These are phyloP conservation scores for Anthophora plumipes DNA, from an alignment of 2,888 invertebrate genomes.

Conservation along the genomic window DNA sequence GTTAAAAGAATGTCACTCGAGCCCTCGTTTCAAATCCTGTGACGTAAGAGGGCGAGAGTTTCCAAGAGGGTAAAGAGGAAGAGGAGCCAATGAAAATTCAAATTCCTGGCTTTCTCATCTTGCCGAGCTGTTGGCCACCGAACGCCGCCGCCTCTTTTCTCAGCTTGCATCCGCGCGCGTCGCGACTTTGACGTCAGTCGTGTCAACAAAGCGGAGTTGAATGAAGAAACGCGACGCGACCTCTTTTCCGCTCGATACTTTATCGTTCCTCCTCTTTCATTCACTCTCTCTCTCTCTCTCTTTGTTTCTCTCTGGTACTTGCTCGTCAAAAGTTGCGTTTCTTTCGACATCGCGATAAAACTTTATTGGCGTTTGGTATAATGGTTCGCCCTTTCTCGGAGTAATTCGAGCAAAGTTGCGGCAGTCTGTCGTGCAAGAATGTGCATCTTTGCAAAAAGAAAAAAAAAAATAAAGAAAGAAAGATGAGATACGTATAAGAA, in stretches of 20 bases:
- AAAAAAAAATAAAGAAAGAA: too few species aligned
- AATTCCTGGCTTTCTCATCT: conserved; percentile 29
- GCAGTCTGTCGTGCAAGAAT: too few species aligned
- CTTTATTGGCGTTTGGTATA: too few species aligned
- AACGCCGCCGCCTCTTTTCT: too few species aligned
- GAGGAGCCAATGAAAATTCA: conserved; percentile 34
- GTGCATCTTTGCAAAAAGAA: too few species aligned
- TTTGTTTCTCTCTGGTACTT: too few species aligned
- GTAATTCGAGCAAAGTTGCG: too few species aligned
- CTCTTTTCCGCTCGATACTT: conserved; percentile 36
- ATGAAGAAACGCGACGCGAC: conserved; percentile 31
- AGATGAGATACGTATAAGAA: too few species aligned
- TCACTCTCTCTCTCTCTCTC: too few species aligned
- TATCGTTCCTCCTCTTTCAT: conserved; percentile 1
- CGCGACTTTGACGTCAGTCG: conserved; percentile 40
- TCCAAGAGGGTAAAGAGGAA: background rate
- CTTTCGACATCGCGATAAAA: too few species aligned
- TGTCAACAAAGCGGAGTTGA: conserved; percentile 34
- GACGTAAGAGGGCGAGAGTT: conserved; percentile 2
- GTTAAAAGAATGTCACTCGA: conserved; percentile 8
- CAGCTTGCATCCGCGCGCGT: background rate
- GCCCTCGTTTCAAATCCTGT: conserved; percentile 14
- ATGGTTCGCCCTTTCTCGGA: too few species aligned
- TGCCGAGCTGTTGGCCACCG: background rate
- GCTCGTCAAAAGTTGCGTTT: too few species aligned